phyloP scores from a whole-genome alignment of 2,113 vertebrate genomes.

The Corythornis cristatus region DNA sequence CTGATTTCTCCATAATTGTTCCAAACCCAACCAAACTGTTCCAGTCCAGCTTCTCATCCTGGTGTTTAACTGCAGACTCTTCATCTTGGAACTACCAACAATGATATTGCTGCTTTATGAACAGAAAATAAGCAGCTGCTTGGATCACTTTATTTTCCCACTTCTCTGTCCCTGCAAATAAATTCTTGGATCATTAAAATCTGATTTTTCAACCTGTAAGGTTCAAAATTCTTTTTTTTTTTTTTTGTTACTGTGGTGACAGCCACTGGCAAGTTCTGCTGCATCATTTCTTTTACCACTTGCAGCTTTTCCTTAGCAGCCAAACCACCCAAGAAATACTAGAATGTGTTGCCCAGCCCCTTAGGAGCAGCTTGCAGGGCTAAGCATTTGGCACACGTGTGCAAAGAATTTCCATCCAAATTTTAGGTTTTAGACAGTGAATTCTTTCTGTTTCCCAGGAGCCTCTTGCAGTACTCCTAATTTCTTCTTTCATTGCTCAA shows the following conservation, averaged over 20 bases:
- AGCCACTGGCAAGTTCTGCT: neutral
- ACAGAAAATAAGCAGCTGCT: neutral
- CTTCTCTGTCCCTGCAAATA: neutral
- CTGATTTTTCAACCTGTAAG: neutral
- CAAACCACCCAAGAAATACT: neutral
- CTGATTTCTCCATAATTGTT: neutral
- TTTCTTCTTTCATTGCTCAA: conserved; percentile 19
- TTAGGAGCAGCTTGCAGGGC: neutral
- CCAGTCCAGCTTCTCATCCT: neutral
- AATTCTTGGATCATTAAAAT: neutral
- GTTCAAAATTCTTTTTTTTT: neutral
- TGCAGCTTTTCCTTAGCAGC: neutral
- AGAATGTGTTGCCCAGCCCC: neutral
- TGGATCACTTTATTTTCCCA: neutral
- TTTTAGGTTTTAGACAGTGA: conserved; percentile 1
- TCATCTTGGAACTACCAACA: neutral
- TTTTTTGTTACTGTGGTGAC: neutral
- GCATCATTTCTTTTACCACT: neutral
- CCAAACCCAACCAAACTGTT: neutral
- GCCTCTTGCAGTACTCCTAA: neutral
- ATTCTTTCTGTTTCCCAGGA: conserved; percentile 10
- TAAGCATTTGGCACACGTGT: neutral
- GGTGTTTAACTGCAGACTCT: neutral
- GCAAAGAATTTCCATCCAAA: neutral
- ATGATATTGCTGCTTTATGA: neutral